These are phyloP conservation scores for Eupsittula cactorum DNA, from an alignment of 2,113 vertebrate species.

Conservation along the genomic window DNA sequence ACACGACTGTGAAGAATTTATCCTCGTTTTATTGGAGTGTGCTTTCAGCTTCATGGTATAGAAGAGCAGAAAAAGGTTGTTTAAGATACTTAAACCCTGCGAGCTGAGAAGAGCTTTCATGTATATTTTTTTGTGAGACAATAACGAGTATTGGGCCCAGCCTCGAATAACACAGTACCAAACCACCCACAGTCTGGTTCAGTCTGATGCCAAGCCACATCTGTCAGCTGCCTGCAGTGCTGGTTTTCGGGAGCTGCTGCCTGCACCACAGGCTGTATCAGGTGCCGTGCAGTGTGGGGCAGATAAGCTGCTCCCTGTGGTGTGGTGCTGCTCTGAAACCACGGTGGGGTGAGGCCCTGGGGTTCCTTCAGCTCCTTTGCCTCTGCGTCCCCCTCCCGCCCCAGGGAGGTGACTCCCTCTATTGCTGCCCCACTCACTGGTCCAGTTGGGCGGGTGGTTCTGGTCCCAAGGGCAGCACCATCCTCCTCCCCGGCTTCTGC, in stretches of 20 bases:
- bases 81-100: background rate
- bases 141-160: background rate
- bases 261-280: background rate
- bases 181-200: background rate
- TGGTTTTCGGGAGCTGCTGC: background rate
- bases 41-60: background rate
- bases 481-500: background rate
- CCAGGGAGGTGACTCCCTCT: background rate
- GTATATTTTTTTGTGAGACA: background rate
- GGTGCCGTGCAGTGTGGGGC: fast-evolving
- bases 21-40: background rate
- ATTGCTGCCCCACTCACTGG: background rate
- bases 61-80: background rate
- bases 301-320: background rate
- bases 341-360: fast-evolving
- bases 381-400: background rate
- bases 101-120: background rate
- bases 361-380: background rate
- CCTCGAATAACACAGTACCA: background rate
- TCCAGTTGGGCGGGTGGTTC: background rate
- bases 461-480: background rate
- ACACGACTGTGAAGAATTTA: background rate
- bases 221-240: background rate
- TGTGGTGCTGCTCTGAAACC: background rate
- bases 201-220: background rate